Base-by-base conservation (phyloP, 2,797 vertebrate genomes). In the Benthosema pterotum region DNA sequence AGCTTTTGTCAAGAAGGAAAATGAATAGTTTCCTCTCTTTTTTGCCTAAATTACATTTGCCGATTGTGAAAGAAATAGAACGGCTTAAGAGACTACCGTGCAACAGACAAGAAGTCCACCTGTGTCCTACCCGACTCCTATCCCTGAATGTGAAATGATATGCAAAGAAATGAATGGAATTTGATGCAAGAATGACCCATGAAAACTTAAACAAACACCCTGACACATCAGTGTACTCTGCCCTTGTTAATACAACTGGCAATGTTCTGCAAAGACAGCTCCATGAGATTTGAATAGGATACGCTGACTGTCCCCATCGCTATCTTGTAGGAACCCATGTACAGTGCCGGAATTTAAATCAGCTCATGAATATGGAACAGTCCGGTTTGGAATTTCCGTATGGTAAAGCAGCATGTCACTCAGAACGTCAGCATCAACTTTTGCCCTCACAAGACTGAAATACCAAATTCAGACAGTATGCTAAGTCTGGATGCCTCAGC, bases 321-420 rank as follows among this genome's bases (percentile, higher is more conserved):
- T 86, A 86, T 86, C 84, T 83, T 83, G 83, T 86, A 83, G 85
- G 79, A 92, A 84, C 83, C 83, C 83, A 79, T 83, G 88, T 87
- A 89, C 85, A 82, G 84, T 79, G 83, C 71, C 73, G 75, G 92
- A 93, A 94, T 93, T 91, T 92, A 90, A 93, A 94, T 91, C 85
- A 89, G 88, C 57, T 82, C 89, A 93, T 93, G 92, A 92, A 94
- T 94, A 93, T 93, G 93, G 89, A 94, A 83, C 74, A 68, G 85
- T 80, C 87, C 87, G 55, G 87, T 91, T 38, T 87, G 85, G 87
- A 91, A 91, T 92, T 91, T 93, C 89, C 85, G 85, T 91, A 88
- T 72, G 84, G 87, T 90, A 91, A 90, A 91, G 83, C 87, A 85
- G 87, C 91, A 88, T 93, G 93, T 94, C 92, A 93, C 86, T 93